A percentile compares a stretch with the other conserved stretches of the same genome.
phyloP scores from a whole-genome alignment of 2,113 vertebrate species.

The Dromiciops gliroides region DNA sequence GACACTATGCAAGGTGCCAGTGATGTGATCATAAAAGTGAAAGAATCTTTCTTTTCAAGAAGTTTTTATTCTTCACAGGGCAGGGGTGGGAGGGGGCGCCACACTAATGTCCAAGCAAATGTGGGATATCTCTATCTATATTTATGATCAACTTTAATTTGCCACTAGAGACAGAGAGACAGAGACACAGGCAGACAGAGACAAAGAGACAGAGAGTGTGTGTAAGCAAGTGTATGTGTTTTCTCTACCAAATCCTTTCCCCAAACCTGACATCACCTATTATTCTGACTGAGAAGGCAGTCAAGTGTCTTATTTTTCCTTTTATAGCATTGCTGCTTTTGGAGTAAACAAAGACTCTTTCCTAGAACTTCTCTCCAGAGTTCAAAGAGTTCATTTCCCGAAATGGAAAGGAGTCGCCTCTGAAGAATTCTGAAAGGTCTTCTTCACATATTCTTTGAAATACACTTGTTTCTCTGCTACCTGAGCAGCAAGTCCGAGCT shows the following conservation, averaged over 20 bases:
- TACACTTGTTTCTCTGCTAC: neutral
- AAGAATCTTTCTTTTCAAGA: neutral
- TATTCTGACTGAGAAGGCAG: neutral
- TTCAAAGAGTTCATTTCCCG: neutral
- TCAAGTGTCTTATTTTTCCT: rapidly evolving
- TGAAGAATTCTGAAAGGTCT: neutral
- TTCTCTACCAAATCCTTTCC: neutral
- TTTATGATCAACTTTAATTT: neutral
- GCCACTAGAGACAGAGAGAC: neutral
- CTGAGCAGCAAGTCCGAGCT: neutral
- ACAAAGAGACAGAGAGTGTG: too few relatives aligned
- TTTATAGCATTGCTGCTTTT: neutral
- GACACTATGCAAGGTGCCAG: too few relatives aligned
- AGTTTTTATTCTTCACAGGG: neutral
- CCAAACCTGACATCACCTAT: rapidly evolving
- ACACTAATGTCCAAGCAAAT: neutral
- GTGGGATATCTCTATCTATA: neutral
- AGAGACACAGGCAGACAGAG: neutral
- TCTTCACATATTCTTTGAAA: neutral
- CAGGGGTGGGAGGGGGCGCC: too few relatives aligned
- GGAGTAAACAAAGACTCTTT: neutral
- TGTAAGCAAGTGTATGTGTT: neutral
- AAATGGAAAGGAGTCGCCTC: neutral
- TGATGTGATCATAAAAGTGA: neutral
- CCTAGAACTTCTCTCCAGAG: neutral